Evolutionary conservation across 2,888 invertebrate species (phyloP), one percentile per base, ranked within the genome.

Genomic region (Xanthorhoe spadicearia): DNA sequence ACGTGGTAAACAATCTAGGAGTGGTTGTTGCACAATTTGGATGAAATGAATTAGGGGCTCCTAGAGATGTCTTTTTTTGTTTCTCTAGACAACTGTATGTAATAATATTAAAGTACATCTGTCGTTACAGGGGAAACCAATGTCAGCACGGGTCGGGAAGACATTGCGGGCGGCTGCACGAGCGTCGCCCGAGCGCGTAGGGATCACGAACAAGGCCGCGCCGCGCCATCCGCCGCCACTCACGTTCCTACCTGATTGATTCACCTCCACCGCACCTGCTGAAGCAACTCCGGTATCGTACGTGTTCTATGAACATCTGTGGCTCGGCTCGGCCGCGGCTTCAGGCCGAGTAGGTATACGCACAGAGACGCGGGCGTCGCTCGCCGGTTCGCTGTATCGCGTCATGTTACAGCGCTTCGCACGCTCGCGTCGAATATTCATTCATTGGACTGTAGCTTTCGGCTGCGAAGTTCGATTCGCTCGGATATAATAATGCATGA

Each of bases 131-230:
- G 92, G 38, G 92, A 91, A 87, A 88, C 84, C 89, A 89, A 90
- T 89, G 88, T 90, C 88, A 88, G 83, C 85, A 86, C 82, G 91
- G 90, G 91, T 89, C 89, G 90, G 90, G 90, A 85, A 83, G 89
- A 89, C 88, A 89, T 90, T 87, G 89, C 83, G 85, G 85, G 84
- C 77, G 81, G 66, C 73, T 79, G 75, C 69, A 60, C 76, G 76
- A 74, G 75, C 76, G 73, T 75, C 79, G 76, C 77, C 80, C 77
- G 74, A 70, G 76, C 75, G 81, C 81, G 79, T 80, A 83, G 84
- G 85, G 78, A 79, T 72, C 77, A 62, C 59, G 66, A 67, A 60
- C 61, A 52, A 13, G 59, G 62, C 70, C n/a, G n/a, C 68, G 65
- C 64, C 64, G 69, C 69, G 61, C 60, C 66, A 70, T 49, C 57